Base-by-base conservation (phyloP, 1,140 invertebrate genomes). In the Sinonovacula constricta region DNA sequence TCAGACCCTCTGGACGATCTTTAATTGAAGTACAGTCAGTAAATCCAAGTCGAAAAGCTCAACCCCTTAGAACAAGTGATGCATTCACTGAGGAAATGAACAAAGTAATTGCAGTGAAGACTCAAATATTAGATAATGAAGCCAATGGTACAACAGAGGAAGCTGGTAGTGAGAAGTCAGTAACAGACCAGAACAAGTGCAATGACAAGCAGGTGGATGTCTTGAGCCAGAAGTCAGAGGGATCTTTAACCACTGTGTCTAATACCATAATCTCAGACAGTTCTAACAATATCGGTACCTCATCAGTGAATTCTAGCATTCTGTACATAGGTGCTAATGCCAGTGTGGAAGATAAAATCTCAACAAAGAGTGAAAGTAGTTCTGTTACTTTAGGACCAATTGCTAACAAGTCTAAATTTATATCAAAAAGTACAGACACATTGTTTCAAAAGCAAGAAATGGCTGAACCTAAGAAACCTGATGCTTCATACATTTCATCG, bases 381-480 rank as follows among this genome's bases (percentile, higher is more conserved):
- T 22, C 18, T 57, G 26, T 57, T 12, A 39, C 26, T 22, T 45
- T 53, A 51, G 70, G 70, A 18, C 70, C 70, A 63, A 62, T 74
- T n/a, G 22, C 18, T 10, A 56, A 63, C 7, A 56, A 74, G 22
- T 45, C 28, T 63, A 62, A 63, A 33, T 63, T n/a, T 28, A 63
- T 49, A 15, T 74, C 70, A 4, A 74, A 74, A 76, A 76, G 53
- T 76, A 22, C 51, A 5, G 53, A 76, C 34, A 31, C 49, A 45
- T 10, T 70, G 18, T 59, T 56, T 36, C 57, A 59, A 34, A 59
- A 54, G 33, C n/a, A 53, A 1, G 10, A n/a, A 12, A 28, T 49
- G 18, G 36, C 36, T 36, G 33, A 45, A 24, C 28, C 62, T 36
- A 59, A 76, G 28, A 56, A 66, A 49, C n/a, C 62, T 30, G 72